Evolutionary conservation across 2,888 invertebrate species (phyloP).

Genomic region (Sinotaia quadrata): DNA sequence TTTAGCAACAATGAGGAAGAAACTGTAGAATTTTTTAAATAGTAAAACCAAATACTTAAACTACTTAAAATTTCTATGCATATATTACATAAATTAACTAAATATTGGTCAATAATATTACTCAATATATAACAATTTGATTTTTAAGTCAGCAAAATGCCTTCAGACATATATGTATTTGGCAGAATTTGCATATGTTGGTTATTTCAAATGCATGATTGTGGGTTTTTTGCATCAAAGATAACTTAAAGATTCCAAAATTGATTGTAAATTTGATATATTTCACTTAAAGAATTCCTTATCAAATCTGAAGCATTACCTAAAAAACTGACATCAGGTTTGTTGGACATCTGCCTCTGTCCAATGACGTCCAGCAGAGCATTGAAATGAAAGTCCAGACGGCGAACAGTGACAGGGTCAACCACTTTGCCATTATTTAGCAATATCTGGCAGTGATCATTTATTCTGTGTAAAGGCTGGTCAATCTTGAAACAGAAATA

Average conservation of each 20-base stretch:
- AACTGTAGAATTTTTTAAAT: neutral
- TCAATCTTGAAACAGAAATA: conserved; percentile 43
- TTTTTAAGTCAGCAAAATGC: neutral
- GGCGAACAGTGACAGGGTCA: conserved; percentile 58
- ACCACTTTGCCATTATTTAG: conserved; percentile 57
- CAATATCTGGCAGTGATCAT: conserved; percentile 70
- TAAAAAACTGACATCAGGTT: conserved; percentile 16
- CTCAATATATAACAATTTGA: neutral
- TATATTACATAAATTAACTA: no score
- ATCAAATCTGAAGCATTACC: no score
- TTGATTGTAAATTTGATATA: no score
- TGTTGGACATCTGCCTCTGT: conserved; percentile 65
- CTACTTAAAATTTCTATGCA: no score
- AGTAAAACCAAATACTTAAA: no score
- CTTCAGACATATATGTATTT: no score
- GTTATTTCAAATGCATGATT: no score
- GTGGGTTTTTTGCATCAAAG: no score
- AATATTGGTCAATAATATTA: neutral
- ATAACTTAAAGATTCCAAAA: no score
- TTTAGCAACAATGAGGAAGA: neutral
- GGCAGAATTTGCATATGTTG: no score
- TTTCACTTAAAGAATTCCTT: no score
- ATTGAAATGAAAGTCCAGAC: conserved; percentile 73
- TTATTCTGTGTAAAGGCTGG: conserved; percentile 42
- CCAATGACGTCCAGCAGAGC: conserved; percentile 71